Base-by-base conservation (phyloP, 2,888 invertebrate species). In the Nephrotoma guestfalica region DNA sequence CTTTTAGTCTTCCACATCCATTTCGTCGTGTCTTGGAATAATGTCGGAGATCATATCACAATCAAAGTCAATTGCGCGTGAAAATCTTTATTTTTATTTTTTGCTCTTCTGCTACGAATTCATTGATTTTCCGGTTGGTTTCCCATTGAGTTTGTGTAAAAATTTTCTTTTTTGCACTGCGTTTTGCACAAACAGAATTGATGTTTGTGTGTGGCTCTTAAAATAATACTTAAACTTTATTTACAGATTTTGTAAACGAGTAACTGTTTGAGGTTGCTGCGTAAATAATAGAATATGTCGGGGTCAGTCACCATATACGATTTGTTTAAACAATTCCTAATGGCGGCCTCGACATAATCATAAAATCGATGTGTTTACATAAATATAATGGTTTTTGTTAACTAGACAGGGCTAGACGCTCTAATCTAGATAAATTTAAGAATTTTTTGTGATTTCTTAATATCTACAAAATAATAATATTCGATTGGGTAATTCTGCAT, bases 91-190 rank as follows among this genome's bases (percentile, higher is more conserved):
- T 83, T 83, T 30, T 11, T 30, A 30, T 83, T 42, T 41, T 42
- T 85, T 85, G 41, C 43, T 42, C 4, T 15, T 5, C 85, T 41
- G 84, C 42, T 84, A 42, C 84, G 41, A 41, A 41, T 15, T 85
- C 85, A 85, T 85, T 85, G 85, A 85, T 85, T 85, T 85, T 85
- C 85, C 85, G 85, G 85, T 43, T 85, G 85, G 85, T 45, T 85
- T 45, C 85, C 43, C 85, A 45, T 85, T 45, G 41, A 84, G 84
- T 84, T 84, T 41, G 84, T 84, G n/a, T 47, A 13, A 47, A 13
- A 42, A 41, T 84, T 84, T 84, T 84, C 15, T 84, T 84, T 84
- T 84, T 84, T 42, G 84, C 42, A 41, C 41, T n/a, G n/a, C 42
- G 41, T 41, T 84, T 84, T 41, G 41, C 9, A n/a, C n/a, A 83